Evolutionary conservation across 2,888 invertebrate genomes (phyloP).

Genomic region (Sarcophaga subvicina): DNA sequence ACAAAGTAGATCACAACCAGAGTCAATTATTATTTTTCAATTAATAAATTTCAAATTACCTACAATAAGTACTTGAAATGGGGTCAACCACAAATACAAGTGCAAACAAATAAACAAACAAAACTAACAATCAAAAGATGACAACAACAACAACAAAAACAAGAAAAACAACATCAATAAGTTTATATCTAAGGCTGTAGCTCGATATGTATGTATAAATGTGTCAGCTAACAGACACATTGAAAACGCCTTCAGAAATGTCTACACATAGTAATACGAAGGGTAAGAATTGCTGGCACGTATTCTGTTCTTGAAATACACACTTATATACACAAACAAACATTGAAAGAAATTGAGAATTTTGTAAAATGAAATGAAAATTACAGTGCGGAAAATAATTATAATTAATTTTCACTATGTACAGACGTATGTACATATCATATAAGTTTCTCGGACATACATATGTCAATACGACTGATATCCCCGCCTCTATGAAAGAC

Average conservation of each 20-base stretch:
- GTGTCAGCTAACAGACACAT: not conserved
- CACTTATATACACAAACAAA: not conserved
- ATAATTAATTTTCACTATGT: no score
- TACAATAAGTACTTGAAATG: slow-evolving; percentile 28
- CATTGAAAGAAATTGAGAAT: not conserved
- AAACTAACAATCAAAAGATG: slow-evolving; percentile 11
- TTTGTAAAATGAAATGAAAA: not conserved
- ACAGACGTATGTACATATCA: no score
- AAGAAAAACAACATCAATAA: no score
- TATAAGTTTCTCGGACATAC: no score
- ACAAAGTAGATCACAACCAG: not conserved
- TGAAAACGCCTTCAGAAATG: not conserved
- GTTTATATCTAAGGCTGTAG: no score
- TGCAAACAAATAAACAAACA: slow-evolving; percentile 36
- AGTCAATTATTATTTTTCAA: slow-evolving; percentile 45
- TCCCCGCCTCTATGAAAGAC: no score
- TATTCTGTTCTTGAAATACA: not conserved
- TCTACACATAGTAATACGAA: not conserved
- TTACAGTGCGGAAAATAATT: not conserved
- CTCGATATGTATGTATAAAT: not conserved
- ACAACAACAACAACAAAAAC: not conserved
- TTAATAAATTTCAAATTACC: not conserved
- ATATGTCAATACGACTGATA: no score
- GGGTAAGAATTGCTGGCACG: not conserved
- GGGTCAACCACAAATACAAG: slow-evolving; percentile 52